These are phyloP conservation scores for Trochalopteron elliotii DNA, from an alignment of 2,113 vertebrate genomes.

Conservation along the genomic window DNA sequence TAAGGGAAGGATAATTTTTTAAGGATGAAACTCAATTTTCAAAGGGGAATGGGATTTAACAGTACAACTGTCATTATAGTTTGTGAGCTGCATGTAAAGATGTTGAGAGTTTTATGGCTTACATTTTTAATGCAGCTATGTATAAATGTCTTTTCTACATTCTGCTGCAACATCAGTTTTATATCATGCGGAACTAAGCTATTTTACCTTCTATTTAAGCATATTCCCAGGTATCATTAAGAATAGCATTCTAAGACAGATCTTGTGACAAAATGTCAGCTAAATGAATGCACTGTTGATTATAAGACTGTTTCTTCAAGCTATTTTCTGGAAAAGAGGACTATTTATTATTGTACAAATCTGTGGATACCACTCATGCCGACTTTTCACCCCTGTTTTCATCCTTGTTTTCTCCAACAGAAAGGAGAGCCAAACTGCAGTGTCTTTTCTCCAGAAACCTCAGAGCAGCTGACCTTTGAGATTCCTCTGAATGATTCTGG, in stretches of 20 bases:
- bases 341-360: neutral
- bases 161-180: constrained; percentile 15
- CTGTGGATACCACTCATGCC: neutral
- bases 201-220: neutral
- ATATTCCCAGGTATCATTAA: neutral
- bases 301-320: neutral
- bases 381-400: neutral
- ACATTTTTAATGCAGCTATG: constrained; percentile 18
- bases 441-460: constrained; percentile 77
- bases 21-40: constrained; percentile 52
- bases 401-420: constrained; percentile 60
- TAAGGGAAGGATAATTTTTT: constrained; percentile 35
- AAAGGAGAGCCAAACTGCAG: constrained; percentile 78
- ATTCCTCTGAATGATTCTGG: constrained; percentile 94
- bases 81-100: constrained; percentile 35
- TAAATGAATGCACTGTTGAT: neutral
- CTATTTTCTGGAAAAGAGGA: neutral
- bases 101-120: constrained; percentile 33
- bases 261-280: neutral
- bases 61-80: neutral
- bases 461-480: constrained; percentile 92
- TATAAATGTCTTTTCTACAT: constrained; percentile 4
- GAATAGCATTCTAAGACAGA: neutral
- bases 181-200: constrained; percentile 15
- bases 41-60: constrained; percentile 41